Base-by-base conservation (phyloP, 2,113 vertebrate genomes). In the Atherinomorus stipes region DNA sequence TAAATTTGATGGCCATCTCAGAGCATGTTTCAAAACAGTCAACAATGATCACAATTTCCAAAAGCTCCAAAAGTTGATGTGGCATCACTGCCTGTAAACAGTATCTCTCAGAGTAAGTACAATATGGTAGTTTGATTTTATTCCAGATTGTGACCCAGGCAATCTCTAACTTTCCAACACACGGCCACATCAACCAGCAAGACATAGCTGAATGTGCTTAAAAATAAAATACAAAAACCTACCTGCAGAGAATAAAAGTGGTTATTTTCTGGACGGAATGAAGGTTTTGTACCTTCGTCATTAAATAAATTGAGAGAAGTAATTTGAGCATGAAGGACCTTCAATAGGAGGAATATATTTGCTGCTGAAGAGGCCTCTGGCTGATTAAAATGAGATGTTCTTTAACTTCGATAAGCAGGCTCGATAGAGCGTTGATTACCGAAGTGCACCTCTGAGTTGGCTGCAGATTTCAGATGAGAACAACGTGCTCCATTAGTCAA, bases 361-460 rank as follows among this genome's bases (percentile, higher is more conserved):
- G 25, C 51, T 6, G 3, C n/a, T 42, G 22, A 45, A 60, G 57
- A 67, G 34, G 10, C 53, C 53, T 62, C 68, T 53, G 18, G 0
- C 59, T 76, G 71, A 82, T 73, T 73, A 69, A 79, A 7, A 61
- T 45, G 8, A 79, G 72, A 71, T 25, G 64, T 71, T 79, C 54
- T 26, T 63, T 63, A 67, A 50, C 45, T 49, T 62, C 4, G 31
- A 19, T 45, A 40, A 76, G 53, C 42, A 47, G 38, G 31, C 58
- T 70, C 22, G 9, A 34, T 72, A 26, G 66, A 26, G 15, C 15
- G 21, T 16, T 81, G 71, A 78, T 81, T 71, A 45, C 61, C 45
- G 2, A 38, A 62, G 65, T 38, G 66, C 45, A 71, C 70, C 65
- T 74, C 64, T 21, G 68, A 37, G 71, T 10, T 44, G 60, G 49